Percentiles rank a stretch among this genome's conserved stretches.
Evolutionary conservation across 2,888 invertebrate genomes (phyloP).

Genomic region (Ormyrus rosae): DNA sequence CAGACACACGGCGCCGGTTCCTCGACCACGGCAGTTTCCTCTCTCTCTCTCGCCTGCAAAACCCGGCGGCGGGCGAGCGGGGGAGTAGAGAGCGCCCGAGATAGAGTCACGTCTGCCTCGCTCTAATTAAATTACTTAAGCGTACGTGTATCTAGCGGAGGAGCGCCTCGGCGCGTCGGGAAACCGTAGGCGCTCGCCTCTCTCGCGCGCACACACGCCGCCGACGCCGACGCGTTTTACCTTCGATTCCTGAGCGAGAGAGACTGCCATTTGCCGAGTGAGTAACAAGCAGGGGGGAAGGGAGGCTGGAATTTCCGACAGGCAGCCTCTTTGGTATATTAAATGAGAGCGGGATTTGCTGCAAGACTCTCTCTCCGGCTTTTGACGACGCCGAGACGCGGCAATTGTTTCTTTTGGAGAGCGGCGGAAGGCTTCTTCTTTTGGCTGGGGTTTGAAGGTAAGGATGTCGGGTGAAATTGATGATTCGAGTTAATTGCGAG

Average conservation of each 20-base stretch:
- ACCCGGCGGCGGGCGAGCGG: conserved; percentile 38
- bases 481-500: too few relatives aligned
- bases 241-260: conserved; percentile 13
- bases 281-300: neutral
- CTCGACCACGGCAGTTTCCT: conserved; percentile 26
- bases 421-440: neutral
- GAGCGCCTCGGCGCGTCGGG: conserved; percentile 12
- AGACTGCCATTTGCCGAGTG: neutral
- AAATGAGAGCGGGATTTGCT: too few relatives aligned
- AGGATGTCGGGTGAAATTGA: too few relatives aligned
- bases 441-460: too few relatives aligned
- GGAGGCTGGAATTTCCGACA: neutral
- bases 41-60: neutral
- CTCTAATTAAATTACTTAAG: conserved; percentile 76
- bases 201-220: too few relatives aligned
- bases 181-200: neutral
- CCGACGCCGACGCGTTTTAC: neutral
- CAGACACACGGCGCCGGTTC: neutral
- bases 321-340: too few relatives aligned
- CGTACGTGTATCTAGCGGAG: conserved; percentile 73
- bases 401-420: conserved; percentile 7
- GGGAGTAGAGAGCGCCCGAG: conserved; percentile 52
- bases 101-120: conserved; percentile 75
- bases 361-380: too few relatives aligned
- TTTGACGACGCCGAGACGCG: neutral